Evolutionary conservation across 37 sponge, comb jelly and placozoan genomes (phyloP), one percentile per base, ranked within the genome.

Genomic region (Aplysina aerophoba): DNA sequence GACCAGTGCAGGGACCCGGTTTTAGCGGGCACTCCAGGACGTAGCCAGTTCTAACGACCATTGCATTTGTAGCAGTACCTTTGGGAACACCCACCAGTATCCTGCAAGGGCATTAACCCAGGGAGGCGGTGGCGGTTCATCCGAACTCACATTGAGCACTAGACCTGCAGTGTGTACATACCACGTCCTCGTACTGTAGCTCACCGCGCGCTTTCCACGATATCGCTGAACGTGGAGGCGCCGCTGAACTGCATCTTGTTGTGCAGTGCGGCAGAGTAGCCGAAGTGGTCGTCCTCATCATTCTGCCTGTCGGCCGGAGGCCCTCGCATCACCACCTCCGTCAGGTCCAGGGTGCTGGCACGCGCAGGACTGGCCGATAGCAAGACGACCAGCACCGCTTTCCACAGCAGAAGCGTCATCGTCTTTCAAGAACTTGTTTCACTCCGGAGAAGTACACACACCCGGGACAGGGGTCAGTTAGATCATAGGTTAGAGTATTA

Each of bases 221-320:
- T 69, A 35, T 69, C 71, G 71, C 15, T 69, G 34, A 69, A 69
- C 1, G 28, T 44, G 50, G 50, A 44, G 4, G 34, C 33, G 13
- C 1, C 71, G 4, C 35, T 31, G 71, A 35, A 35, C 17, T 69
- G 35, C 19, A 69, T 30, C 34, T 3, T 31, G 71, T 69, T 69
- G 78, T 75, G 78, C n/a, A 75, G 78, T 1, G 37, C 78, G 16
- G 78, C 78, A 13, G 78, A 36, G 25, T 75, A 75, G 37, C 78
- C 78, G 54, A 75, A 75, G 11, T 41, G 53, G 25, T 75, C 78
- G 25, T 40, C 15, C 53, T 31, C 31, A 16, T 75, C 78, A 14
- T 31, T 41, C 31, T 53, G 24, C 2, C 14, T 39, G 2, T 3
- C n/a, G 1, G 78, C 37, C 37, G 78, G 78, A 39, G 78, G 78